Conservation (phyloP, 2,113 vertebrate genomes). For the Bufo gargarizans region DNA sequence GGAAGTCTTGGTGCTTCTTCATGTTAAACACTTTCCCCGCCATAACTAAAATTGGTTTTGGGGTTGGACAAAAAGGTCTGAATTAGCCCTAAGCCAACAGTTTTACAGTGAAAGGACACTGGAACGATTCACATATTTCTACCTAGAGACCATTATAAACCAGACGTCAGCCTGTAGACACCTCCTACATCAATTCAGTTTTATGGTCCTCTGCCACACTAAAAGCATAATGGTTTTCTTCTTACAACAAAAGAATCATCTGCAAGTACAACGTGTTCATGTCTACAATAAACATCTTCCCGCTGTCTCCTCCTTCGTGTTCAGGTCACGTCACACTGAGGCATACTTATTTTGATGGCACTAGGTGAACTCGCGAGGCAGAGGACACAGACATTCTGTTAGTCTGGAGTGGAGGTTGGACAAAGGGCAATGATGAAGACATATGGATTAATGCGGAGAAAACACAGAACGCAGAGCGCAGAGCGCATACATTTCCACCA, state of each 20-base stretch:
- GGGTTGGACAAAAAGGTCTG: too few relatives aligned
- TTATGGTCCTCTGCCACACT: neutral
- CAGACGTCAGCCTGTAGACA: neutral
- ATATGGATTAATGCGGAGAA: conserved; percentile 25
- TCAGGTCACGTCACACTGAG: neutral
- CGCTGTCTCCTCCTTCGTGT: neutral
- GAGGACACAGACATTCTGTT: neutral
- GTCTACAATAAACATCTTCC: neutral
- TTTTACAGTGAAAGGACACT: neutral
- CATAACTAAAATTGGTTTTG: too few relatives aligned
- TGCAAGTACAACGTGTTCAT: conserved; percentile 4
- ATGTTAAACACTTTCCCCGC: too few relatives aligned
- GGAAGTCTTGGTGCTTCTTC: too few relatives aligned
- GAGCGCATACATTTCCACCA: conserved; percentile 16
- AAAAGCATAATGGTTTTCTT: neutral
- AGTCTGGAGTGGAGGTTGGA: neutral
- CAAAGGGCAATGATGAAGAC: neutral
- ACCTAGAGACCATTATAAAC: neutral
- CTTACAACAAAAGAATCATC: conserved; percentile 16
- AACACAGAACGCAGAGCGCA: neutral
- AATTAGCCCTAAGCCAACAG: too few relatives aligned
- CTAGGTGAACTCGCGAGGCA: neutral
- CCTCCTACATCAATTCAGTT: neutral
- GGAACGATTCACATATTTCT: neutral
- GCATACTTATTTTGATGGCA: conserved; percentile 9